Conservation (phyloP, 2,888 invertebrate species). For the Xanthorhoe spadicearia region DNA sequence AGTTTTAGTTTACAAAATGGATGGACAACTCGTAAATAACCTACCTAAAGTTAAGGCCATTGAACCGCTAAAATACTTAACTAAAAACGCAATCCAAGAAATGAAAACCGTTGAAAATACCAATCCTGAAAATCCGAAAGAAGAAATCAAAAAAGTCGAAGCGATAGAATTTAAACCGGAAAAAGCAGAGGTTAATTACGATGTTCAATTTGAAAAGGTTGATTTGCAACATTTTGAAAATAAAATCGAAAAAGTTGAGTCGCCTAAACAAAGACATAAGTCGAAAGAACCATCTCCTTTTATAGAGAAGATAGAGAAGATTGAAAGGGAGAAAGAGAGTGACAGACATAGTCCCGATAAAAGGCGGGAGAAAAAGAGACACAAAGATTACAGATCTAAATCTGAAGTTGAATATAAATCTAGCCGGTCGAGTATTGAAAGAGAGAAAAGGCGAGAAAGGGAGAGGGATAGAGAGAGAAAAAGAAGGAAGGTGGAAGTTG, state of each 20-base stretch:
- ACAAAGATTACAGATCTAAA: constrained; percentile 61
- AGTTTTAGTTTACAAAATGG: constrained; percentile 70
- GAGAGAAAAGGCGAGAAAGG: constrained; percentile 53
- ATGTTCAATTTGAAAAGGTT: constrained; percentile 30
- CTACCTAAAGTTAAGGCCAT: constrained; percentile 54
- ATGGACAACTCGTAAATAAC: constrained; percentile 56
- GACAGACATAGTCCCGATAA: constrained; percentile 45
- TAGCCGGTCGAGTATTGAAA: constrained; percentile 48
- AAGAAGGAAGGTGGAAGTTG: constrained; percentile 56
- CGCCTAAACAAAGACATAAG: constrained; percentile 37
- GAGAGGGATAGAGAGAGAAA: constrained; percentile 54
- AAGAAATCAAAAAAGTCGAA: constrained; percentile 26
- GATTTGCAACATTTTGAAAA: background rate
- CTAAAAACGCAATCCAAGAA: constrained; percentile 43
- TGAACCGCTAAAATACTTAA: constrained; percentile 37
- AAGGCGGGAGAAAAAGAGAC: constrained; percentile 62
- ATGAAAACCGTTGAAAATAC: constrained; percentile 32
- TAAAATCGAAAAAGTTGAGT: constrained; percentile 33
- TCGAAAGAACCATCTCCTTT: constrained; percentile 34
- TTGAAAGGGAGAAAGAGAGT: constrained; percentile 34
- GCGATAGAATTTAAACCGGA: constrained; percentile 42
- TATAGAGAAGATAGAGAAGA: constrained; percentile 23
- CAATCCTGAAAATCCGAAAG: constrained; percentile 31
- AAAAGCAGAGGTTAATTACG: constrained; percentile 38
- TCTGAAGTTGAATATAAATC: constrained; percentile 55